Evolutionary conservation across 1,140 invertebrate species (phyloP), one percentile per base, ranked within the genome.

Genomic region (Hestina assimilis): DNA sequence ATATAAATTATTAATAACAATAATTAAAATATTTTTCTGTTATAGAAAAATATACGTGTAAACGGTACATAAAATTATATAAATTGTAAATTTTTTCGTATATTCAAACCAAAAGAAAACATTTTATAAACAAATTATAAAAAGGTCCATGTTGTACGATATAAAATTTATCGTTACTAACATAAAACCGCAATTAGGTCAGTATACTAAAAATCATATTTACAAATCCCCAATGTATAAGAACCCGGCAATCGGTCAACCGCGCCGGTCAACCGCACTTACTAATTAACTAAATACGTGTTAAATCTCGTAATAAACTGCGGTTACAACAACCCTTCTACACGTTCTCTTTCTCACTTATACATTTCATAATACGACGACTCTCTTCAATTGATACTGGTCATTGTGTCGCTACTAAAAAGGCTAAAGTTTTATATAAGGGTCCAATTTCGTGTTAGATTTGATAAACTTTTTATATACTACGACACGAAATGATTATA

Each of bases 301-400:
- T 85, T 85, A 83, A 87, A 83, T 83, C 79, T 79, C 69, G 68
- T 83, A 82, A 84, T 83, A 87, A 85, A 75, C 75, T 87, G 84
- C 76, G 84, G 84, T 83, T 66, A 54, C 53, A 57, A 69, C 68
- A 76, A 72, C 82, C 82, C 82, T 74, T 76, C 24, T 9, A 17
- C 28, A 8, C 53, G 62, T 31, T 76, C 75, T 79, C 77, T 62
- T 75, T 82, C 67, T 66, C 57, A 54, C 53, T 60, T 51, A 40
- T 38, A 20, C 11, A 17, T 14, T 40, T 33, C 50, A 8, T 55
- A 62, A 59, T 7, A 20, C 11, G 4, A 15, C 31, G 17, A 75
- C 68, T 59, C 66, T 66, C 62, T 81, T 66, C 56, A 45, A 72
- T 75, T n/a, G n/a, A n/a, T n/a, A n/a, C n/a, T n/a, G n/a, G n/a